A percentile compares a stretch with the other conserved stretches of the same genome.
Evolutionary conservation across 2,113 vertebrate genomes (phyloP).

Genomic region (Anser cygnoides): DNA sequence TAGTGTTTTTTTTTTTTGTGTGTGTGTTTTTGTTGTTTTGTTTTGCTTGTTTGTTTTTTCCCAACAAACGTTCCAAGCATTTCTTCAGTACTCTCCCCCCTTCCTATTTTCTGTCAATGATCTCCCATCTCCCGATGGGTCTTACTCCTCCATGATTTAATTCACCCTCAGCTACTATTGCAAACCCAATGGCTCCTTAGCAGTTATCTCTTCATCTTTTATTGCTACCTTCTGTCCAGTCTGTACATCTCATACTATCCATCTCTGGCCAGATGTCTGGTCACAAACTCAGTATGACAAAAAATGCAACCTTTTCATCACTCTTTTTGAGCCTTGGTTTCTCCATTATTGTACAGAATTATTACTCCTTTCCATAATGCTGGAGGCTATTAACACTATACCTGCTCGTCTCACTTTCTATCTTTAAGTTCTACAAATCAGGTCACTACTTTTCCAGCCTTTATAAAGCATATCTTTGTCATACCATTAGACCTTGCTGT

Average conservation of each 20-base stretch:
- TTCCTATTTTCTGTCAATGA: constrained; percentile 52
- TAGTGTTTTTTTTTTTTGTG: background rate
- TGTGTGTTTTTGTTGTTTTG: background rate
- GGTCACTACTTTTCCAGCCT: background rate
- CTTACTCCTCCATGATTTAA: constrained; percentile 56
- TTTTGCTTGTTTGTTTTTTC: constrained; percentile 8
- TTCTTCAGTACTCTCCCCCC: constrained; percentile 8
- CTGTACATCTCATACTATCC: background rate
- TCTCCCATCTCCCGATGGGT: background rate
- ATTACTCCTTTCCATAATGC: background rate
- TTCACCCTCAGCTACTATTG: constrained; percentile 16
- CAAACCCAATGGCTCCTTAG: constrained; percentile 20
- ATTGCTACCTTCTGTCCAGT: constrained; percentile 27
- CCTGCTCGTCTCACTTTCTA: background rate
- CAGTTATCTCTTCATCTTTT: constrained; percentile 45
- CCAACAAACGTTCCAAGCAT: constrained; percentile 10
- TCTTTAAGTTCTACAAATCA: constrained; percentile 8
- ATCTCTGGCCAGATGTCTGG: background rate
- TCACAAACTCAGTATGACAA: background rate
- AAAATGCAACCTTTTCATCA: background rate
- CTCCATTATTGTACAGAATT: background rate
- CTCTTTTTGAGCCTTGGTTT: background rate
- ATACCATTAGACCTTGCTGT: background rate
- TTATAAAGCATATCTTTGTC: background rate
- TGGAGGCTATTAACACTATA: background rate